Conservation (phyloP, 2,113 vertebrate genomes). For the Morone chrysops region DNA sequence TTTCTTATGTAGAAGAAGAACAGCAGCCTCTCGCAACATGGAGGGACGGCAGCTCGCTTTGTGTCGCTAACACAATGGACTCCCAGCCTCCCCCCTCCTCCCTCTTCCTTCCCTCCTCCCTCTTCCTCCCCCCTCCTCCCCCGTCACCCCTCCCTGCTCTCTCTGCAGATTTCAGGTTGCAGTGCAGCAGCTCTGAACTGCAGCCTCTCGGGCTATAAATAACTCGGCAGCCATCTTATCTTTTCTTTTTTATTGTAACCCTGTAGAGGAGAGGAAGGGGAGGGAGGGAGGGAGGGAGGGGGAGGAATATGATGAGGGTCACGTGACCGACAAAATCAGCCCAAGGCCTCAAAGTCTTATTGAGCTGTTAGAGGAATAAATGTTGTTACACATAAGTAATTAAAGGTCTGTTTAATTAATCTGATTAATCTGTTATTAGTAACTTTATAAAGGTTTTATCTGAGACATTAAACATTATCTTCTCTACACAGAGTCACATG, state of each 20-base stretch:
- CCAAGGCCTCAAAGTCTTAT: neutral
- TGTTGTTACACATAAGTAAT: too few relatives aligned
- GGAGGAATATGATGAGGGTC: conserved; percentile 20
- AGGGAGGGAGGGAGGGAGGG: neutral
- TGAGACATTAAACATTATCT: too few relatives aligned
- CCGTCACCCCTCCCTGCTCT: neutral
- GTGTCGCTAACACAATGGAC: conserved; percentile 63
- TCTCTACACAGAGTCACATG: too few relatives aligned
- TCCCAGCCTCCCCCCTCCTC: neutral
- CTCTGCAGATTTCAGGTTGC: conserved; percentile 43
- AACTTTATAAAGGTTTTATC: too few relatives aligned
- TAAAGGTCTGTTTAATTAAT: too few relatives aligned
- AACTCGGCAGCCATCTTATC: conserved; percentile 69
- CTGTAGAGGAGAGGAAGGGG: neutral
- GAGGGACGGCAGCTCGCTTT: conserved; percentile 53
- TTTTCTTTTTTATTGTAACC: conserved; percentile 13
- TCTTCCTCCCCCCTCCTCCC: accelerated
- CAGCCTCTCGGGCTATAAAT: conserved; percentile 67
- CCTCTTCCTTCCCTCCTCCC: too few relatives aligned
- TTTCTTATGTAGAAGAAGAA: conserved; percentile 56
- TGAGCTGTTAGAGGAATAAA: too few relatives aligned
- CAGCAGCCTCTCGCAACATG: conserved; percentile 54
- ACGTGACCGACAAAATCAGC: conserved; percentile 9
- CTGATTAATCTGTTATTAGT: too few relatives aligned
- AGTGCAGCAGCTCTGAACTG: conserved; percentile 46